Conservation (phyloP, 1,140 invertebrate species). For the Drosophila micromelanica region DNA sequence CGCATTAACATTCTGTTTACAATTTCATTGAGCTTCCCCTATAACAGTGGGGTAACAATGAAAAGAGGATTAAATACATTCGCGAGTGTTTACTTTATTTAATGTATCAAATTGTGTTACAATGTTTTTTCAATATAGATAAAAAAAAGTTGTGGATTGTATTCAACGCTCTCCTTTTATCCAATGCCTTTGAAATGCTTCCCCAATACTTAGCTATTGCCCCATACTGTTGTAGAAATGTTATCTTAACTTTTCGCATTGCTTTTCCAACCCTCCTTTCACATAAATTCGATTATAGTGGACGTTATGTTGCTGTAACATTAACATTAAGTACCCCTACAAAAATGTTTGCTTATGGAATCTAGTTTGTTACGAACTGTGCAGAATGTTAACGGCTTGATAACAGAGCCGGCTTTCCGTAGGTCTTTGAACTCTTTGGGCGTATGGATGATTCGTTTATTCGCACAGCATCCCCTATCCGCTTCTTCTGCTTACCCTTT, state of each 20-base stretch:
- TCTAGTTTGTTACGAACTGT: neutral
- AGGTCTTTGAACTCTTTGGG: constrained; percentile 65
- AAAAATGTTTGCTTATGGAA: neutral
- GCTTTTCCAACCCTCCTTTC: neutral
- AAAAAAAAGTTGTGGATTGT: neutral
- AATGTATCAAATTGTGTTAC: too few relatives aligned
- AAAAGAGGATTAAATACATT: too few relatives aligned
- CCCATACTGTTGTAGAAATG: neutral
- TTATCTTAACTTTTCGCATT: neutral
- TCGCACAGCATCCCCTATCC: neutral
- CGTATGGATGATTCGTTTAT: constrained; percentile 18
- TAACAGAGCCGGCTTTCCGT: constrained; percentile 65
- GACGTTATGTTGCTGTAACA: neutral
- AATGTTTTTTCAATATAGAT: too few relatives aligned
- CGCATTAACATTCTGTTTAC: too few relatives aligned
- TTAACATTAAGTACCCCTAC: too few relatives aligned
- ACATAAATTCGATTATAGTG: neutral
- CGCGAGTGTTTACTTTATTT: too few relatives aligned
- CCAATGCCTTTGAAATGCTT: too few relatives aligned
- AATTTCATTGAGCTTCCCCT: too few relatives aligned
- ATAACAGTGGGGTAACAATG: too few relatives aligned
- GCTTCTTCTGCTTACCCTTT: neutral
- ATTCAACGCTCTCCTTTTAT: too few relatives aligned
- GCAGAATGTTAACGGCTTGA: neutral
- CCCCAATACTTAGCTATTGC: neutral